Evolutionary conservation across 2,888 invertebrate genomes (phyloP), one percentile per base, ranked within the genome.

Genomic region (Endotricha flammealis): DNA sequence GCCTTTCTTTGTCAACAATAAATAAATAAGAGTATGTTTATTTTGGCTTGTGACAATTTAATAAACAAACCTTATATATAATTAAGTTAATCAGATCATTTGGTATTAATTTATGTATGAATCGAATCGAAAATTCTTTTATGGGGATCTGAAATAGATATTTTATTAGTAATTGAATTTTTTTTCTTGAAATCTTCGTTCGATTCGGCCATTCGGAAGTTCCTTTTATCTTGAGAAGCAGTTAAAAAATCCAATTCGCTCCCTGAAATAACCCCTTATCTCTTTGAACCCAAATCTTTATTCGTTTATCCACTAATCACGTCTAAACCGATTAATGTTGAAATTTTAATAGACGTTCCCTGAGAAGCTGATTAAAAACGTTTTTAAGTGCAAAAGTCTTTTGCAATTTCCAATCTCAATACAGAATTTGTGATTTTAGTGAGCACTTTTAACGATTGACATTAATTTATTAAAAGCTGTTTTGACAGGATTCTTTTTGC

Each of bases 281-380:
- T 47, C 50, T 64, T 63, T 54, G 57, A 55, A 46, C 52, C 61
- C 62, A 60, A 70, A 65, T 66, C 62, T 58, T 59, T 64, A 61
- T 57, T 55, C 60, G 49, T 58, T 63, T 60, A 59, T 58, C 57
- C 59, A 58, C 64, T 71, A 67, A 66, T 68, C 68, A 63, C 53
- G 54, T 47, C 53, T 57, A 43, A 64, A 58, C 52, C 54, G 59
- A 62, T 68, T 62, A 57, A n/a, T 49, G 50, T 44, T 48, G 48
- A 53, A 52, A 55, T 57, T 59, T 53, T 56, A 64, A 59, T 41
- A 43, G 20, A 20, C 20, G n/a, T 20, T 7, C 8, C n/a, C 6
- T 4, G n/a, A 20, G 20, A 20, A 20, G 2, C 20, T 20, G 20
- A 20, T 20, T 20, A 4, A 20, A 20, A 20, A 6, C 20, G 20